Evolutionary conservation across 2,797 vertebrate species (phyloP), one percentile per base, ranked within the genome.

Genomic region (Pampus argenteus): DNA sequence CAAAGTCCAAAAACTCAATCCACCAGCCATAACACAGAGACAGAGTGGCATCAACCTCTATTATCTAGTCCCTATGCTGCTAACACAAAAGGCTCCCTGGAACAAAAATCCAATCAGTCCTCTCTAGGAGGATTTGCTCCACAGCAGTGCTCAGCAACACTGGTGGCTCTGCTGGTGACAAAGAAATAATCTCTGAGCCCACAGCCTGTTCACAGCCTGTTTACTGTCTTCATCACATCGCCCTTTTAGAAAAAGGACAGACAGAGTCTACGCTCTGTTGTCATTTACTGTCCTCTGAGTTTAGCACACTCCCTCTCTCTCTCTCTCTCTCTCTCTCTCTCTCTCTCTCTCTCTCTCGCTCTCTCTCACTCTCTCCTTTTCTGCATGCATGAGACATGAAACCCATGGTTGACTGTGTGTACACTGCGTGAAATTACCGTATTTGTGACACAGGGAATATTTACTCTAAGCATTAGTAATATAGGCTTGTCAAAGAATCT

Each of bases 101-200:
- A 95, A 93, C 91, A 92, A 92, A 93, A 94, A 94, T 93, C 88
- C 92, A 93, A 93, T 94, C 89, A 92, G 89, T 86, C 89, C 82
- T 93, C 88, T 91, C 89, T 89, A 81, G 92, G 91, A 94, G 93
- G 93, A 93, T 94, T 92, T 92, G 88, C 83, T 88, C 90, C 86
- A 92, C 87, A 88, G 91, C 86, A 89, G 92, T 86, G 81, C 90
- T 92, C 91, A 83, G 92, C 91, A 92, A 92, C 91, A 88, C 89
- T 92, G 92, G 89, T 90, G 88, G 88, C 91, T 90, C 86, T 81
- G 84, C 86, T 85, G 85, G 89, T 88, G 92, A 95, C 91, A 93
- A 94, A 92, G 87, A 93, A 92, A 94, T 91, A 87, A 90, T 93
- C 90, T 93, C 87, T 87, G 87, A 86, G 88, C 86, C 91, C 85